Percentiles rank a stretch among this genome's conserved stretches.
phyloP scores from a whole-genome alignment of 1,140 invertebrate genomes.

The Trichonephila clavipes region DNA sequence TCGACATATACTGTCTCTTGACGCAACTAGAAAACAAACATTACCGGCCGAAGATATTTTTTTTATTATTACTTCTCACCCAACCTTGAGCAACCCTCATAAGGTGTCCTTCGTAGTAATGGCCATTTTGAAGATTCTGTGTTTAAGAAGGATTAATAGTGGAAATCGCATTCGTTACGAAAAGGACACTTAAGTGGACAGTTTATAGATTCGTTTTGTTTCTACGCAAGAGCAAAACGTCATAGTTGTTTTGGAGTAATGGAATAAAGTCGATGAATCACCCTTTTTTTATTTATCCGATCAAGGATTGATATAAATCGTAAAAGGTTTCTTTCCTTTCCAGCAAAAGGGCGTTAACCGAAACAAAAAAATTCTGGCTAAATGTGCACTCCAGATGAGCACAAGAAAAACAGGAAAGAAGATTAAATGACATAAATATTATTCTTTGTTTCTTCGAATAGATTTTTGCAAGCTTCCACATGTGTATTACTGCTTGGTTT shows the following conservation, averaged over 20 bases:
- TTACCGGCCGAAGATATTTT: not conserved
- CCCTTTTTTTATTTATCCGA: no score
- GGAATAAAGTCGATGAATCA: no score
- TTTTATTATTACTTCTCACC: not conserved
- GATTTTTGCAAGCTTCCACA: no score
- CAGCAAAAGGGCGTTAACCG: no score
- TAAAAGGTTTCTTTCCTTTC: no score
- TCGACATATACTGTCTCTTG: not conserved
- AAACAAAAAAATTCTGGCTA: no score
- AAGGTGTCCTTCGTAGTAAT: not conserved
- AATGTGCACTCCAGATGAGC: no score
- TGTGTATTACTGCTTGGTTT: no score
- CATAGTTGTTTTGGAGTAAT: not conserved
- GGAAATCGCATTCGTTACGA: not conserved
- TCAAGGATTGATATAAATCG: no score
- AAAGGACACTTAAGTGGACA: not conserved
- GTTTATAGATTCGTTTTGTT: not conserved
- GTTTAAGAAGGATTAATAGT: not conserved
- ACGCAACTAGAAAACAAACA: not conserved
- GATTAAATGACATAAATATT: no score
- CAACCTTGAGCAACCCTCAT: conserved; percentile 16
- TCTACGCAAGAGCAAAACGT: not conserved
- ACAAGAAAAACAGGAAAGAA: no score
- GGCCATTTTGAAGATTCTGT: not conserved
- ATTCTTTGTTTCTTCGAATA: no score